Conservation (phyloP, 2,113 vertebrate genomes). For the Malurus alboscapulatus region DNA sequence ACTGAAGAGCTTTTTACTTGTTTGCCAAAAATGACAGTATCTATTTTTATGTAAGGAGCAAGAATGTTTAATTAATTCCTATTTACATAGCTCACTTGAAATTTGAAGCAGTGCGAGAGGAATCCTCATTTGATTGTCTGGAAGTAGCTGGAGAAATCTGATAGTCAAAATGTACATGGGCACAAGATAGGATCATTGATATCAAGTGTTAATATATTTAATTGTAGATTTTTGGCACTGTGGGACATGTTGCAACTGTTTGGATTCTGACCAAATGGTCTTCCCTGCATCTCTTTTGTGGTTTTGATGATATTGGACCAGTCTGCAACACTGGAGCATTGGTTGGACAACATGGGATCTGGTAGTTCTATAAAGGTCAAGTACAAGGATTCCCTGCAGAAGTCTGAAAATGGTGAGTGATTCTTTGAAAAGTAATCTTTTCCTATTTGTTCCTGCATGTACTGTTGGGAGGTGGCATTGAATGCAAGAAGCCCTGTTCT, state of each 20-base stretch:
- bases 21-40: not conserved
- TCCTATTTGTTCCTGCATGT: not conserved
- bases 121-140: not conserved
- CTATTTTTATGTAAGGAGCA: not conserved
- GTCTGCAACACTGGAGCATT: not conserved
- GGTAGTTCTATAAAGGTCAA: constrained; percentile 45
- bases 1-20: not conserved
- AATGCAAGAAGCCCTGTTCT: not conserved
- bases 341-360: constrained; percentile 62
- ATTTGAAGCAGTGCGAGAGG: not conserved
- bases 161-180: not conserved
- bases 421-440: not conserved
- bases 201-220: not conserved
- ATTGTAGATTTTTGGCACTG: not conserved
- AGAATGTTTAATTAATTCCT: not conserved
- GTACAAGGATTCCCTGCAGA: constrained; percentile 59
- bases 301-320: not conserved
- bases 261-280: not conserved
- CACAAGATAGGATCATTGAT: not conserved
- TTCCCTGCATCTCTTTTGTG: not conserved
- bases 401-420: constrained; percentile 68
- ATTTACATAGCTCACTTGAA: not conserved
- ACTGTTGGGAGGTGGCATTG: not conserved
- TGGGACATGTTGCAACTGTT: not conserved
- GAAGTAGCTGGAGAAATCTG: not conserved